Evolutionary conservation across 2,888 invertebrate species (phyloP), one percentile per base, ranked within the genome.

Genomic region (Orchesella flavescens): DNA sequence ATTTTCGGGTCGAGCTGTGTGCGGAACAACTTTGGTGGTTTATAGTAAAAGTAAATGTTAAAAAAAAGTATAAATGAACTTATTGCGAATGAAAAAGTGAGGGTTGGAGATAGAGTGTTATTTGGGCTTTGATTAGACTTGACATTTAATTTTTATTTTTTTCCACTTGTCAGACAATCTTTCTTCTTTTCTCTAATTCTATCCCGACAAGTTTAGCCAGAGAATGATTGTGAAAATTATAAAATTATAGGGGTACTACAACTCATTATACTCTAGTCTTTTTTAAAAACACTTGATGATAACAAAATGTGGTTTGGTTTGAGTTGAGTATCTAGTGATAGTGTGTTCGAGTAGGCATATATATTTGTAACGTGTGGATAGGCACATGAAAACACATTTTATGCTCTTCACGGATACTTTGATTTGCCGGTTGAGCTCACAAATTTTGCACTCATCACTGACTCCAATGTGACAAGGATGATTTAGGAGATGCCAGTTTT

Each of bases 371-470:
- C 7, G 34, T 34, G 34, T 7, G 34, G 34, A 34, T 34, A 34
- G 34, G 34, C 34, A 34, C 59, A 59, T 21, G 59, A 59, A 7
- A 59, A 59, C 17, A 53, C 15, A 53, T 59, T 34, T 34, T 34
- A 34, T 43, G 19, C 46, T 66, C 43, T 69, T 69, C 69, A 69
- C 53, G 46, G 24, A 24, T 61, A 24, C 43, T 57, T 57, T 44
- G 44, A 46, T 63, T 75, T 75, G 24, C 53, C 63, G 65, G 49
- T 65, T 75, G 75, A 63, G 53, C 23, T 24, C 61, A 75, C 75
- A 75, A 53, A 75, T 75, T 75, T 75, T 75, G 75, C 75, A 75
- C 75, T 75, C 75, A 65, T 75, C 53, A 34, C 34, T 63, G 75
- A 49, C 43, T 49, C 53, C 75, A 75, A 23, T 44, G 46, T 74